A percentile compares a stretch with the other conserved stretches of the same genome.
Conservation (phyloP, 2,888 invertebrate genomes). For the Anorthoa munda region DNA sequence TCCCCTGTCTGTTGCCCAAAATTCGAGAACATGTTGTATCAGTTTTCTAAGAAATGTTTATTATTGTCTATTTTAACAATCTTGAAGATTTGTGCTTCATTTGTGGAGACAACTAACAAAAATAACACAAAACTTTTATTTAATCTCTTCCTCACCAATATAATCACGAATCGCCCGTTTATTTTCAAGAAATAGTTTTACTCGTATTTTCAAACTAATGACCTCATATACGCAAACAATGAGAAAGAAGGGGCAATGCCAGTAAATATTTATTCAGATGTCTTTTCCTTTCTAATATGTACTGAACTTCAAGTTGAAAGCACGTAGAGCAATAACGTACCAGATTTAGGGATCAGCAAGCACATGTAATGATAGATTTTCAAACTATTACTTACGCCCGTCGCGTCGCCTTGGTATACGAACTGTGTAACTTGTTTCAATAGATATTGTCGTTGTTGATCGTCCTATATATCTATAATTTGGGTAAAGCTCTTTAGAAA, state of each 20-base stretch:
- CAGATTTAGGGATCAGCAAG: constrained; percentile 41
- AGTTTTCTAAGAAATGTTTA: not conserved
- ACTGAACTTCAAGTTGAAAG: constrained; percentile 12
- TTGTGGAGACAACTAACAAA: not conserved
- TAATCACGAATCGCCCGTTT: not conserved
- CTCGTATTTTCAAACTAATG: constrained; percentile 9
- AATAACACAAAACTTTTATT: not conserved
- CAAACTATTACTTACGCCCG: constrained; percentile 15
- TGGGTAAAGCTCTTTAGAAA: not conserved
- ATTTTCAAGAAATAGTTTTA: constrained; percentile 3
- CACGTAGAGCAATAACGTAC: constrained; percentile 40
- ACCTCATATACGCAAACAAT: constrained; percentile 41
- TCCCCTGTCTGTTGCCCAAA: too few relatives aligned
- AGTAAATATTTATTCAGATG: constrained; percentile 42
- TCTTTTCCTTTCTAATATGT: constrained; percentile 17
- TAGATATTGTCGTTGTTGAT: not conserved
- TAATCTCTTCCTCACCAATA: not conserved
- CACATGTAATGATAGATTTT: constrained; percentile 46
- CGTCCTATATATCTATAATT: not conserved
- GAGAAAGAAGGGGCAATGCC: constrained; percentile 15
- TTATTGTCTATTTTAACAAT: not conserved
- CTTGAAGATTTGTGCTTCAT: not conserved
- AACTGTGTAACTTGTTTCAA: constrained; percentile 18
- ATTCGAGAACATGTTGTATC: too few relatives aligned
- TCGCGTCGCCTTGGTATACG: not conserved